Percentiles rank a stretch among this genome's conserved stretches.
These are phyloP conservation scores for Ctenoplectra terminalis DNA, from an alignment of 1,140 invertebrate genomes.

Conservation along the genomic window DNA sequence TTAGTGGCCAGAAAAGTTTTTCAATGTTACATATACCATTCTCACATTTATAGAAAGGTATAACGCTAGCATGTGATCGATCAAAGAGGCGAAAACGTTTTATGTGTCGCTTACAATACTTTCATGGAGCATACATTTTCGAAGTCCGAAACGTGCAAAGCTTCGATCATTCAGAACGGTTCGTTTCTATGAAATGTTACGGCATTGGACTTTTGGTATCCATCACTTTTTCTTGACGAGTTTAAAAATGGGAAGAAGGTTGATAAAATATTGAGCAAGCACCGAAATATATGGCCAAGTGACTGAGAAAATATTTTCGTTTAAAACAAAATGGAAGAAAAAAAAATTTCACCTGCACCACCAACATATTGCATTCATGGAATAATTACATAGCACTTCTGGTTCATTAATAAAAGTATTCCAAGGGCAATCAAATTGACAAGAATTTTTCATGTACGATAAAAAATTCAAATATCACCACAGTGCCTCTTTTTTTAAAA, in stretches of 20 bases:
- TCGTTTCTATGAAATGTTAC: not conserved
- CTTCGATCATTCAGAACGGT: slow-evolving; percentile 9
- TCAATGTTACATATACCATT: not conserved
- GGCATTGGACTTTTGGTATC: not conserved
- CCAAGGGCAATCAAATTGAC: not conserved
- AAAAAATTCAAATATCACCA: not conserved
- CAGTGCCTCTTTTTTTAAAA: not conserved
- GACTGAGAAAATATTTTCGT: accelerated
- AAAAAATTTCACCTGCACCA: too few species aligned
- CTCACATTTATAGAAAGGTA: not conserved
- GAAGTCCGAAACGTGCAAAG: not conserved
- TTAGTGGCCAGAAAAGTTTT: not conserved
- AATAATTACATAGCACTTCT: not conserved
- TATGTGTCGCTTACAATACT: not conserved
- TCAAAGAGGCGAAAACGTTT: not conserved
- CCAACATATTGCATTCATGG: too few species aligned
- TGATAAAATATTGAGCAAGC: not conserved
- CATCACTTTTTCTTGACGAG: not conserved
- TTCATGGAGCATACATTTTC: not conserved
- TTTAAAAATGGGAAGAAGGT: not conserved
- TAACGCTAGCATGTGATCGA: not conserved
- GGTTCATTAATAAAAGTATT: not conserved
- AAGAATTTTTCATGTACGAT: not conserved
- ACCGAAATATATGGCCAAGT: not conserved
- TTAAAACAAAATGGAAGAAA: not conserved